Evolutionary conservation across 2,888 invertebrate genomes (phyloP).

Genomic region (Selenia dentaria): DNA sequence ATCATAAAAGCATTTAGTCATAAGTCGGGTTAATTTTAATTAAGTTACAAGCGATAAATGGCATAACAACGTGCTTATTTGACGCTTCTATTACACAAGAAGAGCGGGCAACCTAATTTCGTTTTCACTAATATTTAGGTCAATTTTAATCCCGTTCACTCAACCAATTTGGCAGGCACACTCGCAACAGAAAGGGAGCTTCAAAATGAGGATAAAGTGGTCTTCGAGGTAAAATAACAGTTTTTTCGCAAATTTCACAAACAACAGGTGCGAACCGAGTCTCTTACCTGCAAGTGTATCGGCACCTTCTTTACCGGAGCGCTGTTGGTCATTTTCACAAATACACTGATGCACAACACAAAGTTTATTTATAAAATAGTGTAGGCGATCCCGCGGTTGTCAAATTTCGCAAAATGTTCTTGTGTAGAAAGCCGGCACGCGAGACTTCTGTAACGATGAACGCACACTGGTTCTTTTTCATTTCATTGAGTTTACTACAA

Average conservation of each 20-base stretch:
- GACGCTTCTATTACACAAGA: conserved; percentile 34
- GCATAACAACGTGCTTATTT: too few species aligned
- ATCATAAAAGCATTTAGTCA: too few species aligned
- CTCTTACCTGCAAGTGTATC: conserved; percentile 94
- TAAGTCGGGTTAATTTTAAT: too few species aligned
- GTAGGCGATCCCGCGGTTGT: conserved; percentile 61
- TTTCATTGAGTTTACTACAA: conserved; percentile 56
- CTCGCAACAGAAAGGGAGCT: not conserved
- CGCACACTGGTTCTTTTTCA: conserved; percentile 66
- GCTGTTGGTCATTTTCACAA: conserved; percentile 80
- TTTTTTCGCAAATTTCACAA: conserved; percentile 44
- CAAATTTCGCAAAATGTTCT: conserved; percentile 48
- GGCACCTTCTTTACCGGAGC: conserved; percentile 98
- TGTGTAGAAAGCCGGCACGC: conserved; percentile 29
- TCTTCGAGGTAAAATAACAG: conserved; percentile 3
- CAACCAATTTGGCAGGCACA: conserved; percentile 26
- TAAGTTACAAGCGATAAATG: too few species aligned
- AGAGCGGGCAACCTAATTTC: conserved; percentile 39
- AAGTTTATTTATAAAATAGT: conserved; percentile 68
- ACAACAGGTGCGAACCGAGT: conserved; percentile 59
- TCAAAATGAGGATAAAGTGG: too few species aligned
- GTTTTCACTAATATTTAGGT: conserved; percentile 38
- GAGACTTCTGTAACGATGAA: conserved; percentile 47
- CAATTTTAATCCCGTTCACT: conserved; percentile 24
- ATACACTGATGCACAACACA: conserved; percentile 67